Conservation (phyloP, 2,888 invertebrate species). For the Sericinus montela region DNA sequence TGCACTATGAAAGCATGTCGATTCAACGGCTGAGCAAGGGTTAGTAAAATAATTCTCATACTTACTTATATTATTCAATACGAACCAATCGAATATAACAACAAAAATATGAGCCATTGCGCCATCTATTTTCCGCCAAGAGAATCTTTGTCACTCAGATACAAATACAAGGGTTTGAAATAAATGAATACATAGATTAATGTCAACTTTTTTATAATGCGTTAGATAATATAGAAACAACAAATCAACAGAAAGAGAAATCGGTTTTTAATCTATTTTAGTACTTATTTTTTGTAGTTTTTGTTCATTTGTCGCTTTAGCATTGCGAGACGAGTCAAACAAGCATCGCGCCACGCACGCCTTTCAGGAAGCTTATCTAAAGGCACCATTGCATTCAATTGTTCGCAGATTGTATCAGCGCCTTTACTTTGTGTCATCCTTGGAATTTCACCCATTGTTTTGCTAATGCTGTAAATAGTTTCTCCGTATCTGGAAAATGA, state of each 20-base stretch:
- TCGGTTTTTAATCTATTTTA: background rate
- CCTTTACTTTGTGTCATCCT: constrained; percentile 82
- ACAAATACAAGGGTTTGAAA: too few species aligned
- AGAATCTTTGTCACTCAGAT: too few species aligned
- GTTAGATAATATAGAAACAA: background rate
- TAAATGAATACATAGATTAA: too few species aligned
- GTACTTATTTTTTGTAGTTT: constrained; percentile 40
- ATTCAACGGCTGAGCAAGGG: too few species aligned
- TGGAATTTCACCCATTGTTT: constrained; percentile 87
- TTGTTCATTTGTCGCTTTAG: constrained; percentile 86
- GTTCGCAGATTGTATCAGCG: constrained; percentile 83
- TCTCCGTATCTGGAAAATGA: constrained; percentile 68
- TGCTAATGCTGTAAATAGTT: constrained; percentile 81
- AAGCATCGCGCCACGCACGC: constrained; percentile 90
- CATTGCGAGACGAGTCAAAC: constrained; percentile 87
- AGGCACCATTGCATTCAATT: constrained; percentile 86
- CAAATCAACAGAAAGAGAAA: background rate
- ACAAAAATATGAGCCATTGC: too few species aligned
- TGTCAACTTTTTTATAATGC: too few species aligned
- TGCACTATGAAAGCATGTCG: too few species aligned
- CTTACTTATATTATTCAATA: too few species aligned
- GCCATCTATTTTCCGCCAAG: too few species aligned
- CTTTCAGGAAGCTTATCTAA: constrained; percentile 85
- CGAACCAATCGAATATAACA: too few species aligned
- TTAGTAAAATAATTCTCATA: too few species aligned